Percentiles rank a stretch among this genome's conserved stretches.
These are phyloP conservation scores for Cynopterus sphinx DNA, from an alignment of 2,797 vertebrate species.

Conservation along the genomic window DNA sequence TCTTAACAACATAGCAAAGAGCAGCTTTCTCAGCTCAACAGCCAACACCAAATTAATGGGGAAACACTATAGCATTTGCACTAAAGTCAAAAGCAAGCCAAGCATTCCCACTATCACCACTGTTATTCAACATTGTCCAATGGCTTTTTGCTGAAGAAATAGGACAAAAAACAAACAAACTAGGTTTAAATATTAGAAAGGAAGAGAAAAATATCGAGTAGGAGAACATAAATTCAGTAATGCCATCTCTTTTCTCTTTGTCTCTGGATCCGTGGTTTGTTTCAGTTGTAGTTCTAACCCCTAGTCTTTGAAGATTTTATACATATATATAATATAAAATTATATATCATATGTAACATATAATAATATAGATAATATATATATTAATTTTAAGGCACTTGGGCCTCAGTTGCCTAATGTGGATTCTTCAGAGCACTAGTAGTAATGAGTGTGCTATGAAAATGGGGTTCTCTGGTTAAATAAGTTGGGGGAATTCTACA, in stretches of 20 bases:
- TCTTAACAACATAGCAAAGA: neutral
- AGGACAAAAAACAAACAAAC: neutral
- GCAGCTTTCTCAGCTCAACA: neutral
- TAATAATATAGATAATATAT: too few species aligned
- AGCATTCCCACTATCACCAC: neutral
- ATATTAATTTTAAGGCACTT: neutral
- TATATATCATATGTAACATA: too few species aligned
- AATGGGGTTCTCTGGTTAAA: neutral
- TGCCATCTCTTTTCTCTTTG: neutral
- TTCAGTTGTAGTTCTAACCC: neutral
- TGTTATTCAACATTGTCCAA: neutral
- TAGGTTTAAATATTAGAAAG: neutral
- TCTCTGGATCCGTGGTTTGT: neutral
- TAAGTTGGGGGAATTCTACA: neutral
- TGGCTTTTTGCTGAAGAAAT: constrained; percentile 3
- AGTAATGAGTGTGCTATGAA: neutral
- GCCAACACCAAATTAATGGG: neutral
- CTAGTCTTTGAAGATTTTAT: neutral
- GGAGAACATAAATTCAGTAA: neutral
- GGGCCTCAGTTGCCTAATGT: neutral
- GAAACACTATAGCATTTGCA: neutral
- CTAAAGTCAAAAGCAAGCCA: neutral
- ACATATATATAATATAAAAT: too few species aligned
- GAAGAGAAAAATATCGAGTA: neutral
- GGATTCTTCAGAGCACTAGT: neutral